Percentiles rank a stretch among this genome's conserved stretches.
Evolutionary conservation across 2,113 vertebrate species (phyloP).

Genomic region (Quiscalus mexicanus): DNA sequence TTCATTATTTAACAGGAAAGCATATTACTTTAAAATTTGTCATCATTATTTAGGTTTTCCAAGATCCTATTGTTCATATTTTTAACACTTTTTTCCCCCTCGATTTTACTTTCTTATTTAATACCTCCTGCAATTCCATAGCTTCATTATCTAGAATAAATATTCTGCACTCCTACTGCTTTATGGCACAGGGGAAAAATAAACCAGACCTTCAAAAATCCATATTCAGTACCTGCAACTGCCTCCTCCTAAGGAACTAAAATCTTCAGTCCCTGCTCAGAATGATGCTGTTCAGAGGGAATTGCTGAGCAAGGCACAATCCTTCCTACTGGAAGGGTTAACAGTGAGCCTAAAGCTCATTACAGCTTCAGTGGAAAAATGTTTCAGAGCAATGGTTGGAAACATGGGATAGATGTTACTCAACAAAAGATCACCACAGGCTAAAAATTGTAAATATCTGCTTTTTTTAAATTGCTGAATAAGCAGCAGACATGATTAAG

Average conservation of each 20-base stretch:
- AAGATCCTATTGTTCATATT: background rate
- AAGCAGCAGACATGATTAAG: background rate
- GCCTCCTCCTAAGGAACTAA: background rate
- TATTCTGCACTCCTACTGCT: background rate
- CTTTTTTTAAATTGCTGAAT: background rate
- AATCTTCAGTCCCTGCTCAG: background rate
- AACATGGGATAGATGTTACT: background rate
- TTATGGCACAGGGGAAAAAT: background rate
- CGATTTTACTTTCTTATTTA: conserved; percentile 9
- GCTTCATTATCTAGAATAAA: conserved; percentile 44
- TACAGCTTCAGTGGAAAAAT: background rate
- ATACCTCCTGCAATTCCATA: background rate
- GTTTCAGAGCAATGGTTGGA: background rate
- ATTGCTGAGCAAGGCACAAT: background rate
- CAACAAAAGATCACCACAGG: background rate
- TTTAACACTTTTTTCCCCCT: background rate
- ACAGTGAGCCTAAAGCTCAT: background rate
- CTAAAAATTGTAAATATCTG: background rate
- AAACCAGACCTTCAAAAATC: conserved; percentile 18
- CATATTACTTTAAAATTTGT: background rate
- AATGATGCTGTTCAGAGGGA: background rate
- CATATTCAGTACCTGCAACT: background rate
- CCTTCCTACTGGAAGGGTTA: background rate
- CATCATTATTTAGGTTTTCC: background rate
- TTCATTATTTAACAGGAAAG: background rate